Percentiles rank a stretch among this genome's conserved stretches.
phyloP scores from a whole-genome alignment of 1,140 invertebrate genomes.

The Argopecten irradians region DNA sequence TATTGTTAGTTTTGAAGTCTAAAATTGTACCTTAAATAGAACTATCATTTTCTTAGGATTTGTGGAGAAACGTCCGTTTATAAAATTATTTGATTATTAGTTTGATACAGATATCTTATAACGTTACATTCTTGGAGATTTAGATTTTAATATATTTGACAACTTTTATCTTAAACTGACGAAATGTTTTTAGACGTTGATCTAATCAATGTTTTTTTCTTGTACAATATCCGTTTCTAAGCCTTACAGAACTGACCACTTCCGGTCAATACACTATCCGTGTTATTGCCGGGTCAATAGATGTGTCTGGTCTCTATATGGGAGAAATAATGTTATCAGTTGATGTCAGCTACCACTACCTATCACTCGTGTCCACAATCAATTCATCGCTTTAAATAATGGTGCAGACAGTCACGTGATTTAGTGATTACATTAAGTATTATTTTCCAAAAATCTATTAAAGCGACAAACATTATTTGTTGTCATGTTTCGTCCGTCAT shows the following conservation, averaged over 20 bases:
- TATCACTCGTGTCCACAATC: neutral
- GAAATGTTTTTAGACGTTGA: neutral
- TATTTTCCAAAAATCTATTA: too few relatives aligned
- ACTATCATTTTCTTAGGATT: neutral
- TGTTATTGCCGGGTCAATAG: neutral
- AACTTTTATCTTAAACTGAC: neutral
- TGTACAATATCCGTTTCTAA: neutral
- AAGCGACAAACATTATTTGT: too few relatives aligned
- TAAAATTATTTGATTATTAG: neutral
- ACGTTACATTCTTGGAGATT: too few relatives aligned
- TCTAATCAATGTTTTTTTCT: neutral
- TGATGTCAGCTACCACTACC: neutral
- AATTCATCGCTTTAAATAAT: neutral
- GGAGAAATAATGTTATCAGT: neutral
- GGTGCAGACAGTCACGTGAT: conserved; percentile 3
- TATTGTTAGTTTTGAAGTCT: neutral
- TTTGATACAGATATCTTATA: neutral
- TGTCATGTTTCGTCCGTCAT: too few relatives aligned
- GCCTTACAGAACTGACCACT: neutral
- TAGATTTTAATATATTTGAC: neutral
- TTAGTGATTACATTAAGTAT: too few relatives aligned
- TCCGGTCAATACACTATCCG: neutral
- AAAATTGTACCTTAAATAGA: neutral
- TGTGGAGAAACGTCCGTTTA: neutral
- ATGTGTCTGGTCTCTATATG: neutral